Evolutionary conservation across 2,797 vertebrate genomes (phyloP).

Genomic region (Eulemur rubriventer): DNA sequence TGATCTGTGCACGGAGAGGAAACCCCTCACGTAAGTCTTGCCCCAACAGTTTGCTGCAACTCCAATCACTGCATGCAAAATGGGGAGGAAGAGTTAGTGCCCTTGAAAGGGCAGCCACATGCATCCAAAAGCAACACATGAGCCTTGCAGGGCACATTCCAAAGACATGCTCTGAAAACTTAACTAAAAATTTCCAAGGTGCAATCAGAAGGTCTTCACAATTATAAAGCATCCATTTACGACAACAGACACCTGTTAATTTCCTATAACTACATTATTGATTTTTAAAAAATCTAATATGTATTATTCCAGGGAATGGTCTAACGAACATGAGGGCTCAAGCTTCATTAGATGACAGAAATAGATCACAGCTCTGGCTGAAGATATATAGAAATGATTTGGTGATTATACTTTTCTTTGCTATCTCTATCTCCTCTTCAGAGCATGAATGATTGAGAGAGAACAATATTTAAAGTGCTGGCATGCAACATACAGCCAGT

Average conservation of each 20-base stretch:
- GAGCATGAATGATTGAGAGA: not conserved
- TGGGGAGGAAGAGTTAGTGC: not conserved
- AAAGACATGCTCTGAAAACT: constrained; percentile 24
- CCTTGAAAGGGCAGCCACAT: not conserved
- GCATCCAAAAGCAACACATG: not conserved
- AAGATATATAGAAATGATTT: not conserved
- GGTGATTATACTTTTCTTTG: not conserved
- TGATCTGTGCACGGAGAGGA: not conserved
- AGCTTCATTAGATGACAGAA: not conserved
- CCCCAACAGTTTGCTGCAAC: not conserved
- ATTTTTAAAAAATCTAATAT: not conserved
- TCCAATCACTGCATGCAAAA: not conserved
- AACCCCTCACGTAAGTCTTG: not conserved
- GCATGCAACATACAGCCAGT: not conserved
- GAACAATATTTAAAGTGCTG: not conserved
- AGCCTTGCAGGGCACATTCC: not conserved
- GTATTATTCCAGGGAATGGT: not conserved
- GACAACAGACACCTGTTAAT: not conserved
- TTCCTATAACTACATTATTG: not conserved
- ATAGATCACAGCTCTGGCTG: not conserved
- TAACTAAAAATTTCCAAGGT: not conserved
- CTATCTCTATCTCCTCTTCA: not conserved
- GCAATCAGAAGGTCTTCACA: constrained; percentile 18
- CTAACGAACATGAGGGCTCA: not conserved
- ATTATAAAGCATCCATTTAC: not conserved